A percentile compares a stretch with the other conserved stretches of the same genome.
Conservation (phyloP, 2,113 vertebrate genomes). For the Uria lomvia region DNA sequence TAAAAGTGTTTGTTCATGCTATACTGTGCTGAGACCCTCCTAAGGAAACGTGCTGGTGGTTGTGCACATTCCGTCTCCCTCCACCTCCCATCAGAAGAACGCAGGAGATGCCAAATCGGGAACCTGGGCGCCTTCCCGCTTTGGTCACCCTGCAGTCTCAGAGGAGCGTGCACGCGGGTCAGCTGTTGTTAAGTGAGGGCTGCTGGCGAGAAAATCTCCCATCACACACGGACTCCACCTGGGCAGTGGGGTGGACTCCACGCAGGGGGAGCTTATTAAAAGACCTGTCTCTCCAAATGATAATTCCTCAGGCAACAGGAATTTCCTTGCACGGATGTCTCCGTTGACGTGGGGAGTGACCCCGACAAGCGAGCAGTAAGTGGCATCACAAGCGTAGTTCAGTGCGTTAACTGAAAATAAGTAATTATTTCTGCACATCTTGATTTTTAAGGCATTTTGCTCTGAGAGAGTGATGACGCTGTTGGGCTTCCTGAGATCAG, state of each 20-base stretch:
- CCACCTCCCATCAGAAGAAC: background rate
- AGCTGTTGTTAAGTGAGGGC: background rate
- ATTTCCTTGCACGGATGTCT: background rate
- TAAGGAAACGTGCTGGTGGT: background rate
- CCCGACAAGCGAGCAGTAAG: background rate
- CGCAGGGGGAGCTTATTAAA: background rate
- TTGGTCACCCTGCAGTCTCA: background rate
- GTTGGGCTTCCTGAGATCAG: background rate
- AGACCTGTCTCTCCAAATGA: background rate
- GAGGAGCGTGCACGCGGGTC: background rate
- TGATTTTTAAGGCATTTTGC: background rate
- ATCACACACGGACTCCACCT: fast-evolving
- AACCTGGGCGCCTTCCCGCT: background rate
- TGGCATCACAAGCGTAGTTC: background rate
- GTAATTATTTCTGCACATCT: background rate
- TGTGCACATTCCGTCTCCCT: background rate
- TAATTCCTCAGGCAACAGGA: background rate
- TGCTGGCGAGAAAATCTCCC: background rate
- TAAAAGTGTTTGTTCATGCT: background rate
- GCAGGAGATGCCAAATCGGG: fast-evolving
- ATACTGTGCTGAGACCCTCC: background rate
- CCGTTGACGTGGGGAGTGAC: fast-evolving
- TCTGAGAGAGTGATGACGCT: background rate
- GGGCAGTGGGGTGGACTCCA: background rate
- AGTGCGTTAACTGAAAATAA: background rate